Evolutionary conservation across 2,113 vertebrate genomes (phyloP).

Genomic region (Herpetotheres cachinnans): DNA sequence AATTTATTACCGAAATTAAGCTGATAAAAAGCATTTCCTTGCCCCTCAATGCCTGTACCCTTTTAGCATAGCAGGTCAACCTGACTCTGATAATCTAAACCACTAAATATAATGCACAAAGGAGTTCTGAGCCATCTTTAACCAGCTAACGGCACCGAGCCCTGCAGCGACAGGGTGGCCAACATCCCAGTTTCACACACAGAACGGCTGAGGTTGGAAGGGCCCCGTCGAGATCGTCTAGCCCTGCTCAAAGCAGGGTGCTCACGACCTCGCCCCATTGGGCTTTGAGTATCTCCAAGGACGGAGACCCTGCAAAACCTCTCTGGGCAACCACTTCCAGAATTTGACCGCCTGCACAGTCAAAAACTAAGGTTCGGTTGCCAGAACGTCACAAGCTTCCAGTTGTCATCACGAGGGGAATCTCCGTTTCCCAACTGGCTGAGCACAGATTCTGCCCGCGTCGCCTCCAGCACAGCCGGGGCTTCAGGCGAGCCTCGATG

Average conservation of each 20-base stretch:
- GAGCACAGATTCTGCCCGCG: background rate
- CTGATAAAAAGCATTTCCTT: conserved; percentile 30
- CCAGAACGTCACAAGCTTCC: background rate
- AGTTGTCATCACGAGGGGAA: background rate
- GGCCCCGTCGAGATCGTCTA: rapidly evolving
- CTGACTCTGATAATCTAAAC: conserved; percentile 2
- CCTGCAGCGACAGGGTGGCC: background rate
- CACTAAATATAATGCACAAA: background rate
- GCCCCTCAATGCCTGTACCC: background rate
- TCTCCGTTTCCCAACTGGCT: background rate
- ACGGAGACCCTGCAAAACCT: background rate
- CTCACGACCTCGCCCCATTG: rapidly evolving
- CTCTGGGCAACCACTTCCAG: background rate
- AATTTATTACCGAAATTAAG: conserved; percentile 48
- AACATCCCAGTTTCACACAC: background rate
- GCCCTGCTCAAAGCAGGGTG: background rate
- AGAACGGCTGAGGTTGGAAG: background rate
- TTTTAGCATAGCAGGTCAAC: conserved; percentile 9
- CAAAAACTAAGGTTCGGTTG: background rate
- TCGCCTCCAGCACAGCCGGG: background rate
- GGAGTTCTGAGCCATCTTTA: conserved; percentile 16
- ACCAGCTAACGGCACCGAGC: conserved; percentile 2
- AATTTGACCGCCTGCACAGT: background rate
- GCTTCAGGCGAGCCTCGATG: background rate
- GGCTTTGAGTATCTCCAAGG: background rate